Conservation (phyloP, 1,140 invertebrate species). For the Apis florea region DNA sequence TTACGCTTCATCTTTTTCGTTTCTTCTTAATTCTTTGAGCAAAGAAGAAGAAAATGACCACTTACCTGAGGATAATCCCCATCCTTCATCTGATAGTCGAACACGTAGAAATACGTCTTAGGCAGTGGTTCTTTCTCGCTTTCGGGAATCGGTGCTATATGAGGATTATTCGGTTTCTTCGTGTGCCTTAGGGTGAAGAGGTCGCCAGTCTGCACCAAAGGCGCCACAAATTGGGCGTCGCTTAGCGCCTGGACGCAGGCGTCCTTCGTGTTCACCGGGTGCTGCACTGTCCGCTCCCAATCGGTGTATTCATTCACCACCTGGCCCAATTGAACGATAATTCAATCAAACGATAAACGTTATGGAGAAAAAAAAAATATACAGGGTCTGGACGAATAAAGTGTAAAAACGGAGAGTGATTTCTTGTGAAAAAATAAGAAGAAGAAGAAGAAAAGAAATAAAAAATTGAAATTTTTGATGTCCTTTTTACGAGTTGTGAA, state of each 20-base stretch:
- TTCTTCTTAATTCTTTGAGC: too few species aligned
- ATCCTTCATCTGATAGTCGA: slow-evolving; percentile 95
- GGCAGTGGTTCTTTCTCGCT: slow-evolving; percentile 80
- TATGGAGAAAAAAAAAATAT: not conserved
- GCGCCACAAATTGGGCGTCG: slow-evolving; percentile 94
- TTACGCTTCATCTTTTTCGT: too few species aligned
- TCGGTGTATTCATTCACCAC: slow-evolving; percentile 98
- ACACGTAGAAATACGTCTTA: slow-evolving; percentile 94
- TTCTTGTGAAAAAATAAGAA: too few species aligned
- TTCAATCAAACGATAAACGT: not conserved
- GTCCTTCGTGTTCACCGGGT: slow-evolving; percentile 95
- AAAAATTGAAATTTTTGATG: too few species aligned
- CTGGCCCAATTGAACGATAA: slow-evolving; percentile 55
- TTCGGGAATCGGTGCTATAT: slow-evolving; percentile 72
- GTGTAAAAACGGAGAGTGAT: too few species aligned
- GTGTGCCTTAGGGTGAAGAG: slow-evolving; percentile 83
- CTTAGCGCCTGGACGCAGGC: slow-evolving; percentile 95
- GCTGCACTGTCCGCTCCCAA: slow-evolving; percentile 95
- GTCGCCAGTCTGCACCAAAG: slow-evolving; percentile 91
- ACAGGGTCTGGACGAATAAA: too few species aligned
- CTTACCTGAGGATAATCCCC: slow-evolving; percentile 93
- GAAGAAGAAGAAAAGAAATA: too few species aligned
- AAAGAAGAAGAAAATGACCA: not conserved
- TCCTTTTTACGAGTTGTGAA: too few species aligned
- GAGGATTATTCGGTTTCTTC: slow-evolving; percentile 71